Base-by-base conservation (phyloP, 2,113 vertebrate species). In the Limanda limanda region DNA sequence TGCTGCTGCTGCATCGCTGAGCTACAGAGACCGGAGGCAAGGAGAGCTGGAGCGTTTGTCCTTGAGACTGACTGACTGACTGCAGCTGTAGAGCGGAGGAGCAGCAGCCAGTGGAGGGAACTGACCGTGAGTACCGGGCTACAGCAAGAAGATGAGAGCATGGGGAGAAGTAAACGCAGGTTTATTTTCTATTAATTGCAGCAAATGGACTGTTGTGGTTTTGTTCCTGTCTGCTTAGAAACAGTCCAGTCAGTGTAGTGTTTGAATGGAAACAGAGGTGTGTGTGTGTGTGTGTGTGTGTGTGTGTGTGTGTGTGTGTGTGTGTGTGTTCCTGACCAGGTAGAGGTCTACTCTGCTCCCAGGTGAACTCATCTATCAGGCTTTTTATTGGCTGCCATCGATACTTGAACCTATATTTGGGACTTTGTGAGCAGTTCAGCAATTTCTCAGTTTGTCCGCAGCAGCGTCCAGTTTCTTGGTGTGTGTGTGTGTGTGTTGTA, bases 31-130 rank as follows among this genome's bases (percentile, higher is more conserved):
- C 89, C 61, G 92, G 93, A 95, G 93, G 94, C 86, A 82, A 91
- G 87, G 84, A 86, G 86, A 90, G 87, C 95, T 93, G 94, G 95
- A 96, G 96, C 94, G 93, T 98, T 97, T 98, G 97, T 97, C 97
- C 97, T 98, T 98, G 96, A 98, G 97, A 97, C 95, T 96, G 97
- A 91, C 92, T 92, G 91, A 89, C 85, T 88, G 91, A 90, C 89
- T 92, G 91, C 92, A 93, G 91, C 92, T 89, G 86, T 81, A 74
- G 85, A 86, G 81, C 72, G 66, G 82, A 88, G 78, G 76, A 87
- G 48, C 82, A 62, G 76, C 73, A 71, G 87, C 83, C 87, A 42
- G 84, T 84, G 90, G 84, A 90, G 88, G 90, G 88, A 85, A 77
- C 84, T 84, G 86, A 91, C 86, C 64, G 91, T 89, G 83, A 92